A percentile compares a stretch with the other conserved stretches of the same genome.
Evolutionary conservation across 1,140 invertebrate genomes (phyloP).

Genomic region (Drosophila carrolli): DNA sequence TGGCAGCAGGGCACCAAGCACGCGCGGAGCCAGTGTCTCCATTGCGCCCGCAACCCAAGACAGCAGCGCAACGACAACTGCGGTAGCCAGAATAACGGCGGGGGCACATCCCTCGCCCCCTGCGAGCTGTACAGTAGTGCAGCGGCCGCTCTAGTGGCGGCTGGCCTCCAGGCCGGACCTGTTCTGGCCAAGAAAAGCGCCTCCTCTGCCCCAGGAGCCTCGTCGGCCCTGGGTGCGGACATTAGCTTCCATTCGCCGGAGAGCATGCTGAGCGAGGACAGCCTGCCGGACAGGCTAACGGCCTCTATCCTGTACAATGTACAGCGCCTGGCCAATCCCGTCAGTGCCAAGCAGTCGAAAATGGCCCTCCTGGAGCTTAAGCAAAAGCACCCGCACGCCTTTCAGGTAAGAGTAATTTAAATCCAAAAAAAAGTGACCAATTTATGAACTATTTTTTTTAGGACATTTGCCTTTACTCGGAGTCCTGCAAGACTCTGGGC

Average conservation of each 20-base stretch:
- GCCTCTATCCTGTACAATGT: constrained; percentile 88
- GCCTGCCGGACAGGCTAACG: constrained; percentile 76
- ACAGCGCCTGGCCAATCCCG: constrained; percentile 89
- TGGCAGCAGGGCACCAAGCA: constrained; percentile 68
- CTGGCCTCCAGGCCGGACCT: constrained; percentile 56
- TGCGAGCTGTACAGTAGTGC: constrained; percentile 66
- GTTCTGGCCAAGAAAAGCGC: constrained; percentile 40
- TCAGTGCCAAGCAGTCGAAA: constrained; percentile 88
- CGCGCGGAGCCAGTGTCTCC: constrained; percentile 69
- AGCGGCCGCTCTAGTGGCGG: constrained; percentile 56
- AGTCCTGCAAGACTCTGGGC: constrained; percentile 92
- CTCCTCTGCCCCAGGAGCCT: constrained; percentile 1
- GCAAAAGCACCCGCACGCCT: constrained; percentile 92
- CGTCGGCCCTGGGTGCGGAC: constrained; percentile 59
- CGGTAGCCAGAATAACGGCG: constrained; percentile 19
- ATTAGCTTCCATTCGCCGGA: constrained; percentile 82
- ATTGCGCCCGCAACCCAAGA: constrained; percentile 66
- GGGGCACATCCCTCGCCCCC: constrained; percentile 32
- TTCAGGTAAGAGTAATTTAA: constrained; percentile 75
- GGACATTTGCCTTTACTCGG: constrained; percentile 96
- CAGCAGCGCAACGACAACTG: constrained; percentile 48
- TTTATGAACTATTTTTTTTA: constrained; percentile 64
- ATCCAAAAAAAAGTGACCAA: neutral
- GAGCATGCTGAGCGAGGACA: constrained; percentile 82
- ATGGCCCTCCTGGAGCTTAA: constrained; percentile 91